A percentile compares a stretch with the other conserved stretches of the same genome.
phyloP scores from a whole-genome alignment of 2,113 vertebrate species.

The Typhlomys cinereus region DNA sequence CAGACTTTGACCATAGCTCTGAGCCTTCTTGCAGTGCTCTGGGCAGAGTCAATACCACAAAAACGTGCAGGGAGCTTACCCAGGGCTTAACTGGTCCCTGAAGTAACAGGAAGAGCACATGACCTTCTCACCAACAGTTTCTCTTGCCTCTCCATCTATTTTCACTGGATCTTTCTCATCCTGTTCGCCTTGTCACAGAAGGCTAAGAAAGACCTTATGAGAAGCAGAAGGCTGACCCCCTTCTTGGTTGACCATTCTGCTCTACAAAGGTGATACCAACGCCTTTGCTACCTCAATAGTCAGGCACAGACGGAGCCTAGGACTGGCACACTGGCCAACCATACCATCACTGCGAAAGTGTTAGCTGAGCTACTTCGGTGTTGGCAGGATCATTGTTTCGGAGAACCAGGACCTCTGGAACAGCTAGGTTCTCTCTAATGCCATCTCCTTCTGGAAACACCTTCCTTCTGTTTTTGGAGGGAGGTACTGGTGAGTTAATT shows the following conservation, averaged over 20 bases:
- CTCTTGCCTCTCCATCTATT: neutral
- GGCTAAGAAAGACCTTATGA: neutral
- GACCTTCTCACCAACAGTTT: neutral
- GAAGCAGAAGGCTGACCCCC: neutral
- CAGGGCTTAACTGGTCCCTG: neutral
- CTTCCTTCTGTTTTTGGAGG: neutral
- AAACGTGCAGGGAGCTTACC: neutral
- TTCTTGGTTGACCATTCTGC: neutral
- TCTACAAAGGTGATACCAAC: neutral
- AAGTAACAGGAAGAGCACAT: neutral
- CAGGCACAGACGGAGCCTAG: neutral
- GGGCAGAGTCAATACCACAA: neutral
- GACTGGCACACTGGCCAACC: neutral
- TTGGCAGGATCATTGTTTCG: neutral
- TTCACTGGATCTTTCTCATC: neutral
- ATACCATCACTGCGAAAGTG: neutral
- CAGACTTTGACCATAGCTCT: neutral
- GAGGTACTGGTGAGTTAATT: neutral
- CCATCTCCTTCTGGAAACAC: neutral
- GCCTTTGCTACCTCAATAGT: neutral
- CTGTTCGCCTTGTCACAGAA: neutral
- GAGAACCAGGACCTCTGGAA: neutral
- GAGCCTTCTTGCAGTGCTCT: neutral
- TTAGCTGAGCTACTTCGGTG: neutral
- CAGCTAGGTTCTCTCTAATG: neutral